Percentiles rank a stretch among this genome's conserved stretches.
Evolutionary conservation across 1,140 invertebrate genomes (phyloP).

Genomic region (Vanessa tameamea): DNA sequence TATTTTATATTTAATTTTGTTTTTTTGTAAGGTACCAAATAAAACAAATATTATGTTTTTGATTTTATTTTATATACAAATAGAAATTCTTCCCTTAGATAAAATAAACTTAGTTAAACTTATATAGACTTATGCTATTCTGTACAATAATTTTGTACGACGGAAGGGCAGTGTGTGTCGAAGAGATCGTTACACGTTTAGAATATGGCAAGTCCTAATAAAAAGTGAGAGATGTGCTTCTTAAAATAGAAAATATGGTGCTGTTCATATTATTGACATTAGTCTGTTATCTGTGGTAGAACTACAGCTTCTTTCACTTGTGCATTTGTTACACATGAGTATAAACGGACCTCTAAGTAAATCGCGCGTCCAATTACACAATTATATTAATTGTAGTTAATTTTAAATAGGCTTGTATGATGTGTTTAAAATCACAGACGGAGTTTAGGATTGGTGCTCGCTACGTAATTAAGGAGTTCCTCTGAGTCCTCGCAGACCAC

Average conservation of each 20-base stretch:
- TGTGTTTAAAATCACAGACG: constrained; percentile 82
- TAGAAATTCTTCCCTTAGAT: constrained; percentile 70
- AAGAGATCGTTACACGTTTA: constrained; percentile 48
- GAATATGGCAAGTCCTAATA: constrained; percentile 42
- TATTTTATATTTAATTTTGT: background rate
- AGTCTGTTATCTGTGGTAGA: background rate
- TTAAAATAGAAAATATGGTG: constrained; percentile 20
- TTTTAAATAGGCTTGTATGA: background rate
- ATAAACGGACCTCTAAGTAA: constrained; percentile 9
- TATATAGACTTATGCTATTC: constrained; percentile 65
- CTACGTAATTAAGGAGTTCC: constrained; percentile 91
- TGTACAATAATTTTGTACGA: constrained; percentile 70
- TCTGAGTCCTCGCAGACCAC: constrained; percentile 94
- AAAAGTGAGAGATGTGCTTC: constrained; percentile 5
- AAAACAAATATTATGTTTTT: constrained; percentile 32
- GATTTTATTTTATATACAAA: constrained; percentile 79
- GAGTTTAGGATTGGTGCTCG: constrained; percentile 89
- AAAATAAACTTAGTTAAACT: constrained; percentile 68
- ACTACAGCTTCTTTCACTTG: constrained; percentile 15
- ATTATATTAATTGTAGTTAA: background rate
- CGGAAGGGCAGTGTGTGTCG: constrained; percentile 55
- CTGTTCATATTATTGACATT: constrained; percentile 7
- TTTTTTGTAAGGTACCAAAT: constrained; percentile 14
- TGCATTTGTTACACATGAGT: constrained; percentile 1
- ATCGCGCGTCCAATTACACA: background rate